These are phyloP conservation scores for Dynastes tityus DNA, from an alignment of 2,888 invertebrate genomes.

Conservation along the genomic window DNA sequence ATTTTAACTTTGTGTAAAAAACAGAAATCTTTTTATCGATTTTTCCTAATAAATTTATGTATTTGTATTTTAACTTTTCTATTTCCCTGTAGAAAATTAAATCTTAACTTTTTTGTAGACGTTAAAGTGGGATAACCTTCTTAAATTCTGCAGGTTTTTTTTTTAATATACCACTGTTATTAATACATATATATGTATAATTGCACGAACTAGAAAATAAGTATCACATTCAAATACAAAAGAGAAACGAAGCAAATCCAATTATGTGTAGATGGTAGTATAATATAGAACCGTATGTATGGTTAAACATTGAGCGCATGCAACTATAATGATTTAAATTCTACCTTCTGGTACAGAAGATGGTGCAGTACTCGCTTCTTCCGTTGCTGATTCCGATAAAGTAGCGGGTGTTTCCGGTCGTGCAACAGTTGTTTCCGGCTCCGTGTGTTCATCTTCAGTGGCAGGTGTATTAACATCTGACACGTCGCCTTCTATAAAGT, in stretches of 20 bases:
- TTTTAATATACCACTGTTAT: background rate
- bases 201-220: constrained; percentile 3
- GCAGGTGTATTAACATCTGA: constrained; percentile 15
- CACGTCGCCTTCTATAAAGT: constrained; percentile 10
- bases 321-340: too few relatives aligned
- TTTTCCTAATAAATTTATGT: too few relatives aligned
- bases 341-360: constrained; percentile 37
- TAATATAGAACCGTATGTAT: too few relatives aligned
- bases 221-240: background rate
- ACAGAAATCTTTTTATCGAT: too few relatives aligned
- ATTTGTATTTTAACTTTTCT: background rate
- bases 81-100: background rate
- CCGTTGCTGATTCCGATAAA: constrained; percentile 28
- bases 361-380: background rate
- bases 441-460: constrained; percentile 41
- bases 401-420: background rate
- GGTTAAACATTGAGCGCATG: too few relatives aligned
- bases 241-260: too few relatives aligned
- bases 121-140: too few relatives aligned
- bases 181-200: background rate
- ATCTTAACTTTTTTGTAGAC: background rate
- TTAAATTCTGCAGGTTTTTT: background rate
- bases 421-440: constrained; percentile 37
- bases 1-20: too few relatives aligned
- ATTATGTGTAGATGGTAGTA: too few relatives aligned